A percentile compares a stretch with the other conserved stretches of the same genome.
These are phyloP conservation scores for Apolygus lucorum DNA, from an alignment of 1,140 invertebrate species.

Conservation along the genomic window DNA sequence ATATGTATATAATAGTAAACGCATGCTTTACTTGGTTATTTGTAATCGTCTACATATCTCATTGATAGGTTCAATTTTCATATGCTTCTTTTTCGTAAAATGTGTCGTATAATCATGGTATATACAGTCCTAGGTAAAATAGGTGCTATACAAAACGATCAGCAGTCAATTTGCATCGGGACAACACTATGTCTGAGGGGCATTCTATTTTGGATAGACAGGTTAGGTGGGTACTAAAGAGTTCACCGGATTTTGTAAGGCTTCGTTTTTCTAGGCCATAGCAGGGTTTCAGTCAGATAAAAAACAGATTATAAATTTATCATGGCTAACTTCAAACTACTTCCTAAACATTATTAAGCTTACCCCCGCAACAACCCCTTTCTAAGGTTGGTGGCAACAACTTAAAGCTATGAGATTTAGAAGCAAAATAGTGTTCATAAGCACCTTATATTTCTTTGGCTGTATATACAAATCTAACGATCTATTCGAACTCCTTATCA, in stretches of 20 bases:
- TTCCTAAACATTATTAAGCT: constrained; percentile 23
- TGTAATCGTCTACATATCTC: background rate
- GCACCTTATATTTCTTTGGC: constrained; percentile 26
- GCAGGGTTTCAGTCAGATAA: constrained; percentile 25
- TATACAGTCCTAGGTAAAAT: constrained; percentile 7
- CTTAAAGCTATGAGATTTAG: constrained; percentile 24
- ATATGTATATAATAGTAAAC: constrained; percentile 2
- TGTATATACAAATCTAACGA: constrained; percentile 25
- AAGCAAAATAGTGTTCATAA: constrained; percentile 25
- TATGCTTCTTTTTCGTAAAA: background rate
- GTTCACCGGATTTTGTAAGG: constrained; percentile 18
- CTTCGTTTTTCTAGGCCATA: constrained; percentile 24
- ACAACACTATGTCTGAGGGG: background rate
- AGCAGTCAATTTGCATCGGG: background rate
- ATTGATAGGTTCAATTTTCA: background rate
- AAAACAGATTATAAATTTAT: constrained; percentile 20
- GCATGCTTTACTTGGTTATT: background rate
- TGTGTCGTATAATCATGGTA: constrained; percentile 6
- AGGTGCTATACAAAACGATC: constrained; percentile 12
- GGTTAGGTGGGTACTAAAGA: no score
- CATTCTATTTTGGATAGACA: background rate
- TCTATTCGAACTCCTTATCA: constrained; percentile 19
- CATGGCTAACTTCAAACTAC: constrained; percentile 19
- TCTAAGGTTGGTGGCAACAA: constrained; percentile 2
- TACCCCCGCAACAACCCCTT: background rate